Percentiles rank a stretch among this genome's conserved stretches.
Conservation (phyloP, 1,140 invertebrate species). For the Drosophila ercepeae region DNA sequence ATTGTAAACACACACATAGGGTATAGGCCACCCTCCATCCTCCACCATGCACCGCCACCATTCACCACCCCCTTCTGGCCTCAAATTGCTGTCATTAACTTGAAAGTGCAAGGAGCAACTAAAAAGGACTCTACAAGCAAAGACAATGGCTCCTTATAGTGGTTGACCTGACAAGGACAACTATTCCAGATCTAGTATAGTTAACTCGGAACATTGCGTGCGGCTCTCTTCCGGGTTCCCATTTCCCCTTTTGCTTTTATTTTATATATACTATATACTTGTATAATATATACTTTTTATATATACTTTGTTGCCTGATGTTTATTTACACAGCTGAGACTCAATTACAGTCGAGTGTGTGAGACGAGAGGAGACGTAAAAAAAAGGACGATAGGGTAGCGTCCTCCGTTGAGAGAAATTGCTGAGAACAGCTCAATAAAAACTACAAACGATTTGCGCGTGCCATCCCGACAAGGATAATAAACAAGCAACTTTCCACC, state of each 20-base stretch:
- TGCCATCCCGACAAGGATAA: constrained; percentile 54
- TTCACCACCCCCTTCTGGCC: not conserved
- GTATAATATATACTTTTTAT: constrained; percentile 21
- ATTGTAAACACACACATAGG: constrained; percentile 36
- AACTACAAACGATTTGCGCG: constrained; percentile 61
- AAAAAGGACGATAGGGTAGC: constrained; percentile 3
- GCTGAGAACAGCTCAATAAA: constrained; percentile 56
- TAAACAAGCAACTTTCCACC: constrained; percentile 32
- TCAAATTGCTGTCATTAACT: constrained; percentile 59
- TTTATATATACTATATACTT: not conserved
- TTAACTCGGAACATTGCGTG: constrained; percentile 28
- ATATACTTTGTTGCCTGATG: constrained; percentile 19
- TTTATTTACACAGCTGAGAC: constrained; percentile 58
- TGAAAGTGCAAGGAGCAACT: constrained; percentile 42
- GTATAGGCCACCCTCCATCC: not conserved
- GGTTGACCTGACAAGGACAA: constrained; percentile 52
- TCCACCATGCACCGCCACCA: not conserved
- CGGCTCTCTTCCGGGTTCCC: not conserved
- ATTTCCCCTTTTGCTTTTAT: constrained; percentile 8
- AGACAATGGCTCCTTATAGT: constrained; percentile 44
- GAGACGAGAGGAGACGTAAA: not conserved
- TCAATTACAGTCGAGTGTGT: constrained; percentile 56
- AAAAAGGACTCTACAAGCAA: constrained; percentile 9
- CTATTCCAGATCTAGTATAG: constrained; percentile 42
- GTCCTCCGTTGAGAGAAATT: constrained; percentile 31